These are phyloP conservation scores for Patella caerulea DNA, from an alignment of 2,888 invertebrate species.

Conservation along the genomic window DNA sequence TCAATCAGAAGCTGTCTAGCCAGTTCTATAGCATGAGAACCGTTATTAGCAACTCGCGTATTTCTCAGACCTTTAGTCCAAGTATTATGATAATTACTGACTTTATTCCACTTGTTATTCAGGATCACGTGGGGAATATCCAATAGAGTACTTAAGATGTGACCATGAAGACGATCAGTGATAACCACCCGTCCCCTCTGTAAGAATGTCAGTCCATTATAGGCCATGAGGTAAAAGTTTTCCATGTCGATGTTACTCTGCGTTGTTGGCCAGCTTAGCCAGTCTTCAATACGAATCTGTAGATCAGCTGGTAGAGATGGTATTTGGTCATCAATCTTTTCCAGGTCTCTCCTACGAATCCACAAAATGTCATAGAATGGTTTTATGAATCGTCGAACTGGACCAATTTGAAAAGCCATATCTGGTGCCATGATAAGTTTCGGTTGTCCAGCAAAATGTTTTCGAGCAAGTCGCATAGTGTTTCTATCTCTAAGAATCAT, in stretches of 20 bases:
- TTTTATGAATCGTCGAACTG: conserved; percentile 26
- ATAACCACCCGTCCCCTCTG: conserved; percentile 39
- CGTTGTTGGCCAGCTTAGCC: conserved; percentile 23
- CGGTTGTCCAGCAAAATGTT: conserved; percentile 19
- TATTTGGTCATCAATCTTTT: conserved; percentile 24
- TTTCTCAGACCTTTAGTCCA: conserved; percentile 32
- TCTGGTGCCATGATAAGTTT: conserved; percentile 36
- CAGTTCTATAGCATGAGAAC: conserved; percentile 16
- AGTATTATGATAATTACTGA: conserved; percentile 31
- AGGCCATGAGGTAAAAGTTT: conserved; percentile 24
- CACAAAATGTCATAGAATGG: conserved; percentile 41
- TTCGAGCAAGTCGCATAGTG: conserved; percentile 13
- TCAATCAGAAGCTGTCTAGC: not conserved
- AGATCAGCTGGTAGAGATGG: conserved; percentile 18
- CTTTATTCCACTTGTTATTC: conserved; percentile 35
- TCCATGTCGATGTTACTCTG: conserved; percentile 21
- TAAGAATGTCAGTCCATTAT: conserved; percentile 29
- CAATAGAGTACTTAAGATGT: conserved; percentile 36
- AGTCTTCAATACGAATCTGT: conserved; percentile 6
- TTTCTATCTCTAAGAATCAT: conserved; percentile 4
- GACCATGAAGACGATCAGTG: conserved; percentile 43
- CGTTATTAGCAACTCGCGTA: conserved; percentile 14
- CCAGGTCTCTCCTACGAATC: conserved; percentile 31
- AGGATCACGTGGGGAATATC: conserved; percentile 43
- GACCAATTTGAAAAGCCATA: conserved; percentile 40